Base-by-base conservation (phyloP, 2,888 invertebrate genomes). In the Nemotelus nigrinus region DNA sequence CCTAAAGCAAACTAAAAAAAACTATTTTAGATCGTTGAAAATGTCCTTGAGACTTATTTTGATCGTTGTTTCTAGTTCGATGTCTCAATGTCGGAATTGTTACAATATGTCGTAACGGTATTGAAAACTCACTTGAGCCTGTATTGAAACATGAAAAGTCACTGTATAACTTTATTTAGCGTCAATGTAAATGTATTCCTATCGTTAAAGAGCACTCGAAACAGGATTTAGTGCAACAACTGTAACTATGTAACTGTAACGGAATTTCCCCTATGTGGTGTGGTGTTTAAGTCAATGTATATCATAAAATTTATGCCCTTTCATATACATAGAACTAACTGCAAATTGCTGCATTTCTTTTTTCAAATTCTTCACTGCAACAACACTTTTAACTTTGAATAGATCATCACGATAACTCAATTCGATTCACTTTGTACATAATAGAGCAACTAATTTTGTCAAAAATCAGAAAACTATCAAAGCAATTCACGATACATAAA, bases 221-320 rank as follows among this genome's bases (percentile, higher is more conserved):
- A 53, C 5, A 70, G 7, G 63, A 55, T 41, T 53, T 70, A 44
- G 55, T 55, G 5, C 44, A n/a, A 70, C 45, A 39, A 10, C 55
- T 55, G 41, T 70, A 70, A 25, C n/a, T 25, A 25, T 48, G 67
- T 44, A 68, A 68, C 41, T 70, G 70, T 70, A 63, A 74, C 48
- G 48, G 63, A 74, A 60, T 74, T 63, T 74, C 63, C 74, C 74
- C 74, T 74, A 63, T 74, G 74, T 74, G 74, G 74, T 74, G 74
- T 74, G 74, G 74, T 74, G 60, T 74, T 60, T 74, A 74, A 43
- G 50, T 60, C 60, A 60, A 43, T 74, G 74, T 74, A 74, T 48
- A 74, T 74, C 58, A 58, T 72, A 74, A 10, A 41, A 60, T 74
- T 74, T 72, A 58, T 63, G 41, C 63, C 43, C 60, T 48, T 25